Evolutionary conservation across 2,113 vertebrate genomes (phyloP), one percentile per base, ranked within the genome.

Genomic region (Callorhinus ursinus): DNA sequence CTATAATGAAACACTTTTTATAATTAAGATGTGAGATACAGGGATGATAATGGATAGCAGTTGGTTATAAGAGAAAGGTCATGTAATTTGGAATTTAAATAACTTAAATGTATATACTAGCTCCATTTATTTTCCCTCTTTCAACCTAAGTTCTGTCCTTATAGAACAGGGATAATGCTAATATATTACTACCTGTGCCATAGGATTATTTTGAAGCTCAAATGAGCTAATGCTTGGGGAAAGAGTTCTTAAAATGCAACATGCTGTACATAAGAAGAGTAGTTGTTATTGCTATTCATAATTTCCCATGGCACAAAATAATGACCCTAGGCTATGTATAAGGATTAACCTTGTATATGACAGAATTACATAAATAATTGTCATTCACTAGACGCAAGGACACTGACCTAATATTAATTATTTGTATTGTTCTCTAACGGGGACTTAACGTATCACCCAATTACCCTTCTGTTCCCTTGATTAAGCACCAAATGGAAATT

Each of bases 311-410:
- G 28, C 39, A 69, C 55, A 24, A 42, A 39, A 93, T 61, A 93
- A 57, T 80, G 42, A 93, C 33, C 19, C 63, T 53, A 49, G 55
- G 21, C 22, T 76, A 59, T 4, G 1, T 69, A 26, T 80, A 79
- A 84, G 71, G 49, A 95, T 96, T 96, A 92, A 90, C 57, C 69
- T 92, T 76, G 74, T 88, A 57, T 65, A 81, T 74, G 22, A 39
- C 24, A 85, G 85, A 88, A 88, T 90, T 88, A 57, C 74, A 90
- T 93, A 95, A 97, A 88, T 82, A 92, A 95, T 61, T 93, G 55
- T 65, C 63, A 82, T 77, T 81, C 15, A 2, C 76, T 71, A 86
- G 84, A 87, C 46, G 57, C 8, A 31, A 33, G 55, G 76, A 97
- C 49, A 39, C 31, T 65, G 51, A 88, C 51, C 19, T 93, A 61